Percentiles rank a stretch among this genome's conserved stretches.
These are phyloP conservation scores for Eugnorisma glareosa DNA, from an alignment of 2,888 invertebrate species.

Conservation along the genomic window DNA sequence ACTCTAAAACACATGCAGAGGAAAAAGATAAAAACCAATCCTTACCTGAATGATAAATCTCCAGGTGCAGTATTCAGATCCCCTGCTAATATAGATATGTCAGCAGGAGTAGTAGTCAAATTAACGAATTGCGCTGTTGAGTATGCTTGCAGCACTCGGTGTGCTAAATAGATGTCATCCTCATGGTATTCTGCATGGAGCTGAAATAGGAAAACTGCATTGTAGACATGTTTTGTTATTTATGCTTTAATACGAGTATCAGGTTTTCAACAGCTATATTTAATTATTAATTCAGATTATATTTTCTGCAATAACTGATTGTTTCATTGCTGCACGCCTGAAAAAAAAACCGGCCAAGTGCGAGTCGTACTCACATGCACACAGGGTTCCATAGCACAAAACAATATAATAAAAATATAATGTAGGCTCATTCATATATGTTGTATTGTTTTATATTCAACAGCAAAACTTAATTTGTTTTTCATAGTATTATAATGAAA, in stretches of 20 bases:
- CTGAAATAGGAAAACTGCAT: conserved; percentile 86
- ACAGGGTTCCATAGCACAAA: no score
- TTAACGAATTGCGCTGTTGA: conserved; percentile 98
- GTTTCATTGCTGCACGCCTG: not conserved
- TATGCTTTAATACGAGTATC: not conserved
- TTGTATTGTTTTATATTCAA: no score
- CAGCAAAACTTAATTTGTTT: no score
- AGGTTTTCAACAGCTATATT: not conserved
- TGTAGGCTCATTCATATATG: no score
- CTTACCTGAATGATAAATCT: conserved; percentile 92
- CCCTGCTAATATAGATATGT: conserved; percentile 96
- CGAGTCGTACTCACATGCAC: no score
- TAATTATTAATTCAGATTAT: not conserved
- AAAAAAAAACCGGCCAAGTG: no score
- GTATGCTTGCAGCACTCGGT: conserved; percentile 97
- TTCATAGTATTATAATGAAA: no score
- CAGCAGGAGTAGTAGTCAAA: conserved; percentile 94
- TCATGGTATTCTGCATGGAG: conserved; percentile 98
- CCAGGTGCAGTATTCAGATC: conserved; percentile 98
- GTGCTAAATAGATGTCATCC: conserved; percentile 97
- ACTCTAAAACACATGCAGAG: not conserved
- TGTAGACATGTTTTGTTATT: not conserved
- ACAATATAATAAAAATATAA: no score
- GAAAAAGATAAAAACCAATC: not conserved
- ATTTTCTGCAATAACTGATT: not conserved